Evolutionary conservation across 2,113 vertebrate species (phyloP).

Genomic region (Indicator indicator): DNA sequence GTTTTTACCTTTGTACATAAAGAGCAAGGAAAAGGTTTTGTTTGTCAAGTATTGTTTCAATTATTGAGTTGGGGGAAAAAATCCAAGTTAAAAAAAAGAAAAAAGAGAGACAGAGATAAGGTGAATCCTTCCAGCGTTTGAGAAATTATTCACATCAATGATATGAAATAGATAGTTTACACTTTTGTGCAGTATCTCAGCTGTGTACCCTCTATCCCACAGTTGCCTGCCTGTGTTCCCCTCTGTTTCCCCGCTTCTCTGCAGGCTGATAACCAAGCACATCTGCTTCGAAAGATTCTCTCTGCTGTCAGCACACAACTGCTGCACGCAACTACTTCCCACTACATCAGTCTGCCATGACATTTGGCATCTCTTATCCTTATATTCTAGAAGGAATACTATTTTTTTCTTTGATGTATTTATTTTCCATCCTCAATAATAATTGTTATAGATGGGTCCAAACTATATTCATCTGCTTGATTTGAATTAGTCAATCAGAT

Average conservation of each 20-base stretch:
- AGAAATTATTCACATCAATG: neutral
- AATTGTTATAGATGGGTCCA: neutral
- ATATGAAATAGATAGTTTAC: neutral
- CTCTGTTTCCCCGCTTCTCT: neutral
- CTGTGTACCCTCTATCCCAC: no score
- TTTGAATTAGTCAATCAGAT: neutral
- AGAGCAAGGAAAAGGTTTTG: neutral
- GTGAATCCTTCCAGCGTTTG: neutral
- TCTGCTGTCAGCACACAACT: fast-evolving
- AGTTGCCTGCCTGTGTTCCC: neutral
- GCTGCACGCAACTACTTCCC: neutral
- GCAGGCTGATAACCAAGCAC: neutral
- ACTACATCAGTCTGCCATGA: neutral
- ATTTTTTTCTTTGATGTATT: neutral
- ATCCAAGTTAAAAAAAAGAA: no score
- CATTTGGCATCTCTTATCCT: neutral
- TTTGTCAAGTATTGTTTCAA: neutral
- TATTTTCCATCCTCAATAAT: neutral
- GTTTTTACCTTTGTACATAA: neutral
- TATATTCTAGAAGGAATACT: neutral
- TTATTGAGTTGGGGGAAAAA: neutral
- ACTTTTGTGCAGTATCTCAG: neutral
- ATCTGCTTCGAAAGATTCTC: neutral
- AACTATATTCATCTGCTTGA: neutral
- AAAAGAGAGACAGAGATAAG: neutral